Conservation (phyloP, 2,113 vertebrate genomes). For the Salvator merianae region DNA sequence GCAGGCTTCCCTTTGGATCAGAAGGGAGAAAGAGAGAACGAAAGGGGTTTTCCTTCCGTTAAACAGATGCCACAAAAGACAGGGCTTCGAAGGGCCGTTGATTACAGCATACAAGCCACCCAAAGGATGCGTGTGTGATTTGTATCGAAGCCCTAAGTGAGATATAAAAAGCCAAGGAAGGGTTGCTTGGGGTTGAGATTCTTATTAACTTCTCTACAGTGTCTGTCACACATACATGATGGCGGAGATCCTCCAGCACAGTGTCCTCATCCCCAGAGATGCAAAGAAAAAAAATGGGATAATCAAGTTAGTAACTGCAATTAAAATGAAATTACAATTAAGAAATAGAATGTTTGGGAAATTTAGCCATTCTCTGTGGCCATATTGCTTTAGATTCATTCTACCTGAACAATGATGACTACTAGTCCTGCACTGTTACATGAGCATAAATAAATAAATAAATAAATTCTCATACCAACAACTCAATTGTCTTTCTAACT, state of each 20-base stretch:
- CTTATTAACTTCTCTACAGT: slow-evolving; percentile 23
- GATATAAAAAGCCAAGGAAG: slow-evolving; percentile 15
- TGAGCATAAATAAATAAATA: too few species aligned
- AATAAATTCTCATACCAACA: too few species aligned
- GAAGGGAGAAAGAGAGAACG: slow-evolving; percentile 50
- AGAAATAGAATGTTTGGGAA: neutral
- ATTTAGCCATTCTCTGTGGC: neutral
- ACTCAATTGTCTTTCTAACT: too few species aligned
- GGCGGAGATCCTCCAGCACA: neutral
- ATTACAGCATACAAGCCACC: slow-evolving; percentile 43
- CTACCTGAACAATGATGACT: neutral
- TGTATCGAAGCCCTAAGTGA: neutral
- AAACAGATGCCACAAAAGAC: slow-evolving; percentile 8
- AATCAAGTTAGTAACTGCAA: neutral
- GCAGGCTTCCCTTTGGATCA: slow-evolving; percentile 53
- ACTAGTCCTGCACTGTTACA: neutral
- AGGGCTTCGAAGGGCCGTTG: slow-evolving; percentile 50
- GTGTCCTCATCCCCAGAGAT: neutral
- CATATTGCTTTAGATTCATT: neutral
- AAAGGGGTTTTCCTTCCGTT: slow-evolving; percentile 59
- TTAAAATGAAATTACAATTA: neutral
- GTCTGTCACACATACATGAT: neutral
- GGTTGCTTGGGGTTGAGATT: fast-evolving
- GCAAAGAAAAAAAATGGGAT: neutral
- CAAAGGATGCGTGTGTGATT: neutral